Base-by-base conservation (phyloP, 2,113 vertebrate genomes). In the Apteryx mantelli region DNA sequence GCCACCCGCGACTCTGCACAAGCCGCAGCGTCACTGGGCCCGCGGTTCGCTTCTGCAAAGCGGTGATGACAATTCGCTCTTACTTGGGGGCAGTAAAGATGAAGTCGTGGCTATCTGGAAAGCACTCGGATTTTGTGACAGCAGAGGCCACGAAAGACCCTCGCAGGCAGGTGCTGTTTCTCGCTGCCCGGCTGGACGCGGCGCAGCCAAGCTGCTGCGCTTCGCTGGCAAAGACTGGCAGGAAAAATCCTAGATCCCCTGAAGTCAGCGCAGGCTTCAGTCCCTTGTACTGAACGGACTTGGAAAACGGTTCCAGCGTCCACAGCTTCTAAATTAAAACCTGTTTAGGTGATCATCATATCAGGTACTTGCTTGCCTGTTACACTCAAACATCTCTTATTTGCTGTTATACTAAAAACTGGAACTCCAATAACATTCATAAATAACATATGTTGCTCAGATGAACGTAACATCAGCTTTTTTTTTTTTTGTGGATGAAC, bases 401-500 rank as follows among this genome's bases (percentile, higher is more conserved):
- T 81, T 19, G 52, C 58, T 63, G 21, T 18, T 86, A 63, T 71
- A 89, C 73, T 73, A 65, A 78, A 82, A 93, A 68, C 38, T 15
- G 30, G 42, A 93, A 94, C 79, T 88, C 79, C 73, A 20, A 5
- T 53, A 89, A 56, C 94, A 71, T 65, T 94, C 97, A 75, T 85
- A 96, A 95, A 95, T 89, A 95, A 84, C 94, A 81, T 93, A 88
- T 81, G 89, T 64, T 88, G 93, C 89, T 88, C 79, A 34, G 93
- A 93, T 94, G 89, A 94, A 78, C 80, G 88, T 81, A 93, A 88
- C 87, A 95, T 93, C 93, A 93, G 89, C 24, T 42, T 48, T 69
- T 48, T 68, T 20, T 68, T 11, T 34, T 58, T 63, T 50, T 38
- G 14, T 60, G 26, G 8, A 95, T 92, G 91, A 96, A 83, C 94